Percentiles rank a stretch among this genome's conserved stretches.
These are phyloP conservation scores for Bubo bubo DNA, from an alignment of 2,113 vertebrate species.

Conservation along the genomic window DNA sequence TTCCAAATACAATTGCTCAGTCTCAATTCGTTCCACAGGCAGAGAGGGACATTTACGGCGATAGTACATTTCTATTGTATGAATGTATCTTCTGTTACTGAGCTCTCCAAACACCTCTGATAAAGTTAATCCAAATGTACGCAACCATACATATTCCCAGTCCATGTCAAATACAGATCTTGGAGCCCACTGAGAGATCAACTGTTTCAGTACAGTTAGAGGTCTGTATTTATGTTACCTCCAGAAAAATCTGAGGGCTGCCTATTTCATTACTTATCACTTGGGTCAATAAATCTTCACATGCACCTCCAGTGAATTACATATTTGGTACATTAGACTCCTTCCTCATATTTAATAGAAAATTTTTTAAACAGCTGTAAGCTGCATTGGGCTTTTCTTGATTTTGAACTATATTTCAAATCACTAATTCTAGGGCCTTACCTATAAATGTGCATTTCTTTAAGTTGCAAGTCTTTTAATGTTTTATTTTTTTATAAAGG, in stretches of 20 bases:
- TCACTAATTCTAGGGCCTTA: neutral
- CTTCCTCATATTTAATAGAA: neutral
- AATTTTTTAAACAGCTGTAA: neutral
- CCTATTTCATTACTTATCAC: neutral
- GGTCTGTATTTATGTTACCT: neutral
- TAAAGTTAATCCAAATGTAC: neutral
- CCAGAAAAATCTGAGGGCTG: neutral
- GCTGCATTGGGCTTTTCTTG: neutral
- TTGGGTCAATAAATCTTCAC: neutral
- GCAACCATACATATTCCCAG: too few relatives aligned
- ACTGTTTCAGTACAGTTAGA: neutral
- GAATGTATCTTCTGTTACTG: neutral
- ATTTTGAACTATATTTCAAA: neutral
- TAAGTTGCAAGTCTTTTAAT: neutral
- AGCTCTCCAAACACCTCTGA: neutral
- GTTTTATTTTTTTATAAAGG: neutral
- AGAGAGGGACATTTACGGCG: neutral
- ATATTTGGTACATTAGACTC: neutral
- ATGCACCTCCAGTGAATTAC: neutral
- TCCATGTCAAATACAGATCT: neutral
- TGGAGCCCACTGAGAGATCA: neutral
- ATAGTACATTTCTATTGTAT: neutral
- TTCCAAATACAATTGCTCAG: neutral
- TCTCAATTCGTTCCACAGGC: neutral
- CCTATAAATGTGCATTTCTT: neutral